Evolutionary conservation across 2,113 vertebrate species (phyloP), one percentile per base, ranked within the genome.

Genomic region (Callipepla californica): DNA sequence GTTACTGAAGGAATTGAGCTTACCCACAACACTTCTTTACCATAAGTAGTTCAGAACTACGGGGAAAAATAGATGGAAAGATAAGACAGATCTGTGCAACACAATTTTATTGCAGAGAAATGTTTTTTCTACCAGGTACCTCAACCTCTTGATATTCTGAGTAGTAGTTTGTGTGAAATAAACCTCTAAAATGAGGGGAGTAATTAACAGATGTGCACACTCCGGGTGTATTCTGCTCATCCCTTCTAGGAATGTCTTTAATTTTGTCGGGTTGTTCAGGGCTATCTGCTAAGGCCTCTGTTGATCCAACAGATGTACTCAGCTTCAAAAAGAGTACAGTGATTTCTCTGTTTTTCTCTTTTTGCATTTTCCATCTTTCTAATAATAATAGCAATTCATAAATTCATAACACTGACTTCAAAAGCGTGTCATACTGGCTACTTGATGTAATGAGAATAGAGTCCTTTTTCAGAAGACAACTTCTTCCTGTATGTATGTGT

Each of bases 1-100:
- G 78, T 81, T 90, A 58, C 74, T 23, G 55, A 62, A 90, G 69
- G 77, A 90, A 55, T 59, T 82, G 72, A 77, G 68, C 72, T 83
- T 85, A 68, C 34, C 42, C 59, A 28, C 77, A 75, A 9, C 19
- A 58, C 61, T 40, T 8, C 38, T 87, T 72, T 38, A 58, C 85
- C 65, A 7, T 42, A 26, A 42, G 36, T 59, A 38, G 14, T 63
- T 38, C 65, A 65, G 61, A 80, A 70, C 38, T 42, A 23, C 19
- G 74, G 68, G 68, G 51, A 47, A 75, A 68, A 92, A 66, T 20
- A 45, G 2, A 12, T n/a, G 38, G 84, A 70, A 77, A 90, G 63
- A 38, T 66, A 45, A 55, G 44, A 66, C 34, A 50, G 30, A 65
- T 34, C 36, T 32, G 59, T 50, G 14, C 18, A n/a, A 70, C 55